phyloP scores from a whole-genome alignment of 2,888 invertebrate species.

The Anticlea derivata region DNA sequence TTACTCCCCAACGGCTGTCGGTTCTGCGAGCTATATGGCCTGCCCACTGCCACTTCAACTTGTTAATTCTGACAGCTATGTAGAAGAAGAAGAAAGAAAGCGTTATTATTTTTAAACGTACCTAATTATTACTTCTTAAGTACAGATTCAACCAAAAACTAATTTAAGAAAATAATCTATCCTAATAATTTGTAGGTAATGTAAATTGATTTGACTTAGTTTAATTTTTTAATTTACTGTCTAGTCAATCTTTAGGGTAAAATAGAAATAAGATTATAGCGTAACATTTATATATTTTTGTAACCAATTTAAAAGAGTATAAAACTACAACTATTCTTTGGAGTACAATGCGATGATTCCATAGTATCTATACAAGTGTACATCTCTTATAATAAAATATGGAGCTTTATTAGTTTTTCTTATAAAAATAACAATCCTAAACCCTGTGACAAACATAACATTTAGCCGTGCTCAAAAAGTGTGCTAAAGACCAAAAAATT shows the following conservation, averaged over 20 bases:
- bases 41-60: no score
- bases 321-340: slow-evolving; percentile 14
- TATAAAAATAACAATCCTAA: slow-evolving; percentile 15
- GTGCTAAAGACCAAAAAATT: no score
- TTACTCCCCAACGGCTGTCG: no score
- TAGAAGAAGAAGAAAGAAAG: no score
- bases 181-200: no score
- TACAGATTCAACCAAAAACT: not conserved
- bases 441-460: slow-evolving; percentile 1
- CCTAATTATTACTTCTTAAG: no score
- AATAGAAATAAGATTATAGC: slow-evolving; percentile 21
- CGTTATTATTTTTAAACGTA: no score
- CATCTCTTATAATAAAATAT: not conserved
- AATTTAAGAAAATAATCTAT: no score
- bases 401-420: slow-evolving; percentile 3
- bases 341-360: slow-evolving; percentile 3
- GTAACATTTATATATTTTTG: slow-evolving; percentile 21
- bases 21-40: no score
- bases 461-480: no score
- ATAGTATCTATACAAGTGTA: not conserved
- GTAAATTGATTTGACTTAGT: slow-evolving; percentile 2
- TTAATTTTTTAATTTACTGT: slow-evolving; percentile 22
- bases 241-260: slow-evolving; percentile 43
- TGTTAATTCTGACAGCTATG: no score
- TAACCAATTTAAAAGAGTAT: slow-evolving; percentile 19